These are phyloP conservation scores for Bellardia bayeri DNA, from an alignment of 2,888 invertebrate genomes.

Conservation along the genomic window DNA sequence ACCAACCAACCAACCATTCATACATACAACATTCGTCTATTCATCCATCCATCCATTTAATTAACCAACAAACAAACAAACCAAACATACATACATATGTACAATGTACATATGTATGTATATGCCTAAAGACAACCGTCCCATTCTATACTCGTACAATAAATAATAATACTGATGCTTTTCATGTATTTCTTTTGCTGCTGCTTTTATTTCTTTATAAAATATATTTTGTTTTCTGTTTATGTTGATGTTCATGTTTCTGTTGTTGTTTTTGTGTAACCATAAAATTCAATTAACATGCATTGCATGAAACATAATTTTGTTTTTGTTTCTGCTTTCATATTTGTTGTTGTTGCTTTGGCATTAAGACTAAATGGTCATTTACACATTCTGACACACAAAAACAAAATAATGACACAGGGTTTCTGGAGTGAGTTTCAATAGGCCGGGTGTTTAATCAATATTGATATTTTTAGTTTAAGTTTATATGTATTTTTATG, in stretches of 20 bases:
- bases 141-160: not conserved
- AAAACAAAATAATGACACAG: not conserved
- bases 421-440: not conserved
- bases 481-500: not conserved
- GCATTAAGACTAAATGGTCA: conserved; percentile 36
- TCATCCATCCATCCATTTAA: conserved; percentile 8
- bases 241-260: not conserved
- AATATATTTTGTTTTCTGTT: conserved; percentile 11
- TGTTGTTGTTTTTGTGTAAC: conserved; percentile 45
- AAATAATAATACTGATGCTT: conserved; percentile 19
- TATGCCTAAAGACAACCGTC: not conserved
- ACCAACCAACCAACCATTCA: not conserved
- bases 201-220: conserved; percentile 1
- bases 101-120: too few species aligned
- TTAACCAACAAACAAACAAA: not conserved
- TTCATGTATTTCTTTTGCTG: not conserved
- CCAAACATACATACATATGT: not conserved
- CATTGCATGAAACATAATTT: conserved; percentile 60
- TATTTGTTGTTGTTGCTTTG: not conserved
- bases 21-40: not conserved
- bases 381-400: conserved; percentile 16
- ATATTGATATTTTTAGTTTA: not conserved
- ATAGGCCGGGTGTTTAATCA: not conserved
- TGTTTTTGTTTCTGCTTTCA: conserved; percentile 20
- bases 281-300: conserved; percentile 70